Conservation (phyloP, 2,888 invertebrate species). For the Mallateleia sp. region DNA sequence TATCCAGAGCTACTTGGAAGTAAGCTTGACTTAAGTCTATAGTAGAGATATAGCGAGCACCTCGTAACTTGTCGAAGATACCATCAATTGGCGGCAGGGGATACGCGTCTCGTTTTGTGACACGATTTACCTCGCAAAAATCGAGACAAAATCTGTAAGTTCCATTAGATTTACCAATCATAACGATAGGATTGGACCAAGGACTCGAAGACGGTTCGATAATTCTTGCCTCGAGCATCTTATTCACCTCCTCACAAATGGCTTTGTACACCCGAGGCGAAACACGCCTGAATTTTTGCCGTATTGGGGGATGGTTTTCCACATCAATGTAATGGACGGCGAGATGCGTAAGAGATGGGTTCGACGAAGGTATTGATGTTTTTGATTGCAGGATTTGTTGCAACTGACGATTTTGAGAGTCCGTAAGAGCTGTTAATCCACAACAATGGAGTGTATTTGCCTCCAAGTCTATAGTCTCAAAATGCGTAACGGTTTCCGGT, state of each 20-base stretch:
- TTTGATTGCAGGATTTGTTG: too few species aligned
- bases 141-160: constrained; percentile 79
- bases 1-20: too few species aligned
- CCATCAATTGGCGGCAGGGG: constrained; percentile 82
- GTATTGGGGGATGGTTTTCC: not conserved
- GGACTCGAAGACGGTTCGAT: constrained; percentile 20
- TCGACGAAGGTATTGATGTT: too few species aligned
- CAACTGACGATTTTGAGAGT: not conserved
- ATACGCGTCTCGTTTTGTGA: too few species aligned
- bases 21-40: too few species aligned
- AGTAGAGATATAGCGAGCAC: constrained; percentile 83
- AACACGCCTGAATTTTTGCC: constrained; percentile 8
- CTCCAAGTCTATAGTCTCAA: too few species aligned
- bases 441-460: too few species aligned
- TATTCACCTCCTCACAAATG: constrained; percentile 24
- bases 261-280: constrained; percentile 1
- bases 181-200: constrained; percentile 35
- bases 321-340: constrained; percentile 20
- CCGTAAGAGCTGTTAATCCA: not conserved
- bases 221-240: not conserved
- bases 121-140: constrained; percentile 83
- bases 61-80: constrained; percentile 82
- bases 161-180: constrained; percentile 6
- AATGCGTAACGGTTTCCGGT: too few species aligned
- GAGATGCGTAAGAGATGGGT: too few species aligned